These are phyloP conservation scores for Pseudorectes ferrugineus DNA, from an alignment of 2,113 vertebrate genomes.

Conservation along the genomic window DNA sequence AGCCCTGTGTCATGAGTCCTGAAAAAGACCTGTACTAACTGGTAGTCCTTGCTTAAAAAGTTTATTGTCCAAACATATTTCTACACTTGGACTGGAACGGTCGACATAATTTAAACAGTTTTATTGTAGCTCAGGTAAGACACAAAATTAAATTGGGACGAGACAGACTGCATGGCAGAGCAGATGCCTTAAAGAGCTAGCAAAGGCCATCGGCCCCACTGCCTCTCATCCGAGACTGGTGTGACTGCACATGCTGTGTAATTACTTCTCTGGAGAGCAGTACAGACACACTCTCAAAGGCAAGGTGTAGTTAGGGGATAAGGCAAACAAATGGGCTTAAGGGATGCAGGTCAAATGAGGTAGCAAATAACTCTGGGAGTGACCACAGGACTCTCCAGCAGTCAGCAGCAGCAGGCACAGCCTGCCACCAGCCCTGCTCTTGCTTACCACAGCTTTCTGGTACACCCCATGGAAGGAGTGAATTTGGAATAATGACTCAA, in stretches of 20 bases:
- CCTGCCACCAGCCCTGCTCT: neutral
- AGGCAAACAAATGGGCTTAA: conserved; percentile 28
- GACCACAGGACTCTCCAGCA: neutral
- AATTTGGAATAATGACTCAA: neutral
- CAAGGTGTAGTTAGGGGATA: neutral
- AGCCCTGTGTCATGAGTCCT: neutral
- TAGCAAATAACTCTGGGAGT: neutral
- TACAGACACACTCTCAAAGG: neutral
- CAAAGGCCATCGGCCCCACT: neutral
- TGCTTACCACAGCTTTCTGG: neutral
- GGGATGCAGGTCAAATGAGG: conserved; percentile 6
- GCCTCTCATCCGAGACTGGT: neutral
- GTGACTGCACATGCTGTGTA: neutral
- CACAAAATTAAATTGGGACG: neutral
- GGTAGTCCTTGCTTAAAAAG: neutral
- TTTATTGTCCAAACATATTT: neutral
- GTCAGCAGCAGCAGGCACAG: neutral
- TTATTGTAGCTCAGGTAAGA: neutral
- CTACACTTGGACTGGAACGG: neutral
- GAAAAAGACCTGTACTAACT: neutral
- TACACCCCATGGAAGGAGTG: neutral
- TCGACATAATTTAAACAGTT: neutral
- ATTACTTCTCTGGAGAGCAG: conserved; percentile 28
- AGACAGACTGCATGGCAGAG: neutral
- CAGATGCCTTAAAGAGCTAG: neutral